Evolutionary conservation across 2,888 invertebrate species (phyloP).

Genomic region (Dryococelus australis): DNA sequence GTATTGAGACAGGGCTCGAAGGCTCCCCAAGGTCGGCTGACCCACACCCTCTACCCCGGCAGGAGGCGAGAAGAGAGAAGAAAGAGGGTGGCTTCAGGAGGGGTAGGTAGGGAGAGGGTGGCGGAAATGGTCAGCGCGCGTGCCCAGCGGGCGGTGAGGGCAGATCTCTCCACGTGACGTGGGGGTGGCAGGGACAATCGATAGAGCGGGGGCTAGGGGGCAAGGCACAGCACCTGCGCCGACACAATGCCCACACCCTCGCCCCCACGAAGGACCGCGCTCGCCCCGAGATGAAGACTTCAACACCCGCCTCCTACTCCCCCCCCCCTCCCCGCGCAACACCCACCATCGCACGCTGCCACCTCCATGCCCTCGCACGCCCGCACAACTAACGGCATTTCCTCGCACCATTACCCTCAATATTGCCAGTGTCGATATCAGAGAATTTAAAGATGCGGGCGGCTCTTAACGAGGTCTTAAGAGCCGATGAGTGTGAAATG

Average conservation of each 20-base stretch:
- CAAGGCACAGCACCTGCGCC: neutral
- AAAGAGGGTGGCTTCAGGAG: neutral
- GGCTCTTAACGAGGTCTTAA: no score
- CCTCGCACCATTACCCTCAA: no score
- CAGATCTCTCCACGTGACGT: conserved; percentile 1
- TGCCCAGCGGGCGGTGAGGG: conserved; percentile 12
- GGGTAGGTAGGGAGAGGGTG: neutral
- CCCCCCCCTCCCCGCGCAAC: neutral
- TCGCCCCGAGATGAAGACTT: neutral
- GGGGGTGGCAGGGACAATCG: neutral
- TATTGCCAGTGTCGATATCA: no score
- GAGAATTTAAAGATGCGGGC: no score
- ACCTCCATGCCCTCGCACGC: no score
- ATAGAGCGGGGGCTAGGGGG: neutral
- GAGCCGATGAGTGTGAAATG: no score
- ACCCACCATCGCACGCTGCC: no score
- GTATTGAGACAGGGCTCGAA: no score
- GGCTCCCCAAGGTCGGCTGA: no score
- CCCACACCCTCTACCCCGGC: no score
- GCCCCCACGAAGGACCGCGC: neutral
- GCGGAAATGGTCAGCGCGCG: neutral
- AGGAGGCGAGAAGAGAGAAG: no score
- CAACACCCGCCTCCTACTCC: neutral
- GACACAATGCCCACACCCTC: neutral
- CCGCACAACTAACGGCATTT: no score